Conservation (phyloP, 2,888 invertebrate species). For the Morinoia aosen region DNA sequence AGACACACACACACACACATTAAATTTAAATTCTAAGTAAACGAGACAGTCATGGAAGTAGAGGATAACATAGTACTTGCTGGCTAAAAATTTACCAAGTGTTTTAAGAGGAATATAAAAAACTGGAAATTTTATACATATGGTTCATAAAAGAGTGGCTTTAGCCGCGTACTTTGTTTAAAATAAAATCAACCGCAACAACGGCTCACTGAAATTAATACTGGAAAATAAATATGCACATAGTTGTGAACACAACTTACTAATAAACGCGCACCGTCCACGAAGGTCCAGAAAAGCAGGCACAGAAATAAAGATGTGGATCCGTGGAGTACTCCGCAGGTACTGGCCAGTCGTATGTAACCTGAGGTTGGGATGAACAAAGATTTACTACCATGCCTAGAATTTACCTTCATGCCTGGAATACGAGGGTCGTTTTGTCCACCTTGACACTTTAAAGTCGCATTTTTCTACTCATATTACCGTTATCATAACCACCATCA, state of each 20-base stretch:
- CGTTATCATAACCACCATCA: too few species aligned
- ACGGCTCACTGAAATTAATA: background rate
- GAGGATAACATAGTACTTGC: background rate
- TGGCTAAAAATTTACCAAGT: background rate
- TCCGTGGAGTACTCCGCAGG: constrained; percentile 45
- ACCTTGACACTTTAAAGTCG: too few species aligned
- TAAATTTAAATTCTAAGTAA: background rate
- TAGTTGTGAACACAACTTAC: background rate
- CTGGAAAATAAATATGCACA: background rate
- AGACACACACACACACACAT: background rate
- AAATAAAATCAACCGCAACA: background rate
- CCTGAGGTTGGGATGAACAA: constrained; percentile 53
- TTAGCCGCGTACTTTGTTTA: background rate
- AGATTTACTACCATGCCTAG: background rate
- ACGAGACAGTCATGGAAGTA: background rate
- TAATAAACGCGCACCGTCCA: constrained; percentile 38
- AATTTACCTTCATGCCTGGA: background rate
- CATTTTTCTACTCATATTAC: too few species aligned
- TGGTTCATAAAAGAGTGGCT: background rate
- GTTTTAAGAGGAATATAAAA: background rate
- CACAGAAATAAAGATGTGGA: constrained; percentile 48
- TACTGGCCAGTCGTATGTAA: constrained; percentile 64
- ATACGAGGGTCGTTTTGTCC: background rate
- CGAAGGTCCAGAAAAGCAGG: constrained; percentile 16
- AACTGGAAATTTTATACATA: background rate